These are phyloP conservation scores for Pycnonotus jocosus DNA, from an alignment of 2,113 vertebrate species.

Conservation along the genomic window DNA sequence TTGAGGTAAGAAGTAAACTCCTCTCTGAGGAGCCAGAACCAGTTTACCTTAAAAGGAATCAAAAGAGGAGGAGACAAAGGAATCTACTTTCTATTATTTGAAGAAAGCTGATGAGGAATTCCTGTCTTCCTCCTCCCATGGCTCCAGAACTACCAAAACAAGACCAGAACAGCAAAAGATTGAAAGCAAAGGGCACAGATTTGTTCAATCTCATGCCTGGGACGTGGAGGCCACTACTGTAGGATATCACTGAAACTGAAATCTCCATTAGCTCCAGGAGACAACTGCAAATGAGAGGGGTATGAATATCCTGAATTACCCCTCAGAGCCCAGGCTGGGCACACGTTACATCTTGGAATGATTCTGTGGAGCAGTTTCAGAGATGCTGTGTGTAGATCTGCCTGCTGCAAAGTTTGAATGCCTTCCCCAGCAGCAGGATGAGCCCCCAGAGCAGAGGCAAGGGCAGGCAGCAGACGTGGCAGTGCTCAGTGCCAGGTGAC, in stretches of 20 bases:
- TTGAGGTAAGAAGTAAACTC: neutral
- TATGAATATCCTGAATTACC: neutral
- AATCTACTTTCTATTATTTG: neutral
- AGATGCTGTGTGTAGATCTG: neutral
- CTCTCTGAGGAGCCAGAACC: neutral
- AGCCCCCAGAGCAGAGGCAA: neutral
- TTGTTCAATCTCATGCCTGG: neutral
- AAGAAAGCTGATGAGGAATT: neutral
- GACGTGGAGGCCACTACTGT: fast-evolving
- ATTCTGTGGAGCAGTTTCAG: neutral
- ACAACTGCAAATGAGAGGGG: neutral
- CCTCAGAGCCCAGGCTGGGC: neutral
- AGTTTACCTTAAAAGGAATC: neutral
- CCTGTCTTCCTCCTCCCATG: neutral
- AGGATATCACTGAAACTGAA: neutral
- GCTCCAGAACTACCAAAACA: neutral
- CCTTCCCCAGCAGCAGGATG: neutral
- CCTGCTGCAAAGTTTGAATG: neutral
- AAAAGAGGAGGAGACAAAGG: neutral
- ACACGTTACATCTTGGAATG: neutral
- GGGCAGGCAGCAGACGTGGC: neutral
- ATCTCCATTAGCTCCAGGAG: neutral
- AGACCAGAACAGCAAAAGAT: neutral
- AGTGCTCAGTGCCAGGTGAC: neutral
- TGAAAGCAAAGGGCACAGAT: neutral